Evolutionary conservation across 2,888 invertebrate genomes (phyloP), one percentile per base, ranked within the genome.

Genomic region (Coleophora deauratella): DNA sequence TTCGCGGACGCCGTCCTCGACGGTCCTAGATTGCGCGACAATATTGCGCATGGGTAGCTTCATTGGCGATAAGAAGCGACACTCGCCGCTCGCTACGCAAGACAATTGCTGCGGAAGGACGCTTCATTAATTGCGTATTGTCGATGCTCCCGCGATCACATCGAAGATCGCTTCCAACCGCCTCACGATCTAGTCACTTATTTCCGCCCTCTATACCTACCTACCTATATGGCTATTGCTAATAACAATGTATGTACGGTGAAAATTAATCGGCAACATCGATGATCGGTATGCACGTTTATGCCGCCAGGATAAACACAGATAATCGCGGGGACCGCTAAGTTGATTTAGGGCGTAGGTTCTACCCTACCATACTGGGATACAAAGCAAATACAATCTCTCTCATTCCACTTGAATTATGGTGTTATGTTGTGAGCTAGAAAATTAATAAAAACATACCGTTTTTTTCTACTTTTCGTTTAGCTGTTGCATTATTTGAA

Each of bases 51-150:
- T 53, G 58, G 57, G 61, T 62, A n/a, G n/a, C n/a, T 71, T 77
- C 73, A 78, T 78, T 73, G 73, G 68, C 64, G 69, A 72, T 72
- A 72, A 74, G 65, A 67, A 64, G 64, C 64, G 59, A 62, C 65
- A 66, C 59, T 59, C 52, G 54, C 51, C 53, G 49, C 66, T 67
- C 61, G 71, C 72, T 71, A 73, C 66, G 68, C 69, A 64, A 71
- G 63, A 70, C 67, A 60, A 66, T 54, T 49, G 52, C 43, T 50
- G 48, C 46, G n/a, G n/a, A n/a, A n/a, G 55, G 61, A 70, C 62
- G 59, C 59, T 67, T 72, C 73, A 73, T 80, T 80, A 79, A 78
- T 79, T 73, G 69, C 59, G 66, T 70, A 77, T 78, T 77, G 75
- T 77, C 66, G 66, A 59, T 66, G 66, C 60, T 55, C 55, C 57